A percentile compares a stretch with the other conserved stretches of the same genome.
Evolutionary conservation across 2,113 vertebrate species (phyloP).

Genomic region (Labeo catla): DNA sequence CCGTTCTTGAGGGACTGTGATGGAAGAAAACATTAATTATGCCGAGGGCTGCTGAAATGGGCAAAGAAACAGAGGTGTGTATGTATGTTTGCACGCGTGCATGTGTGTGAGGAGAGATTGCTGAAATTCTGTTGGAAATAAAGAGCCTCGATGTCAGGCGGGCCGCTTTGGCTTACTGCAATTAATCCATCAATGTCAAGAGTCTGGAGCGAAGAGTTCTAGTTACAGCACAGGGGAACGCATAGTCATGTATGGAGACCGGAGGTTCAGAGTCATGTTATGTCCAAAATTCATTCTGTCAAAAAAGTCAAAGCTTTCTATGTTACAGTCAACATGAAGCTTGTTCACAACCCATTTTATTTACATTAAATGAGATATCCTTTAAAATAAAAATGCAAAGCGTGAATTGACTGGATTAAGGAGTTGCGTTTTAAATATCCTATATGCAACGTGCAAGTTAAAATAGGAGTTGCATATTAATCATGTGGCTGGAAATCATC

Average conservation of each 20-base stretch:
- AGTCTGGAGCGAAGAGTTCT: slow-evolving; percentile 39
- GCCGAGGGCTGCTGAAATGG: slow-evolving; percentile 53
- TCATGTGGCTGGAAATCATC: neutral
- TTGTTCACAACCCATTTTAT: neutral
- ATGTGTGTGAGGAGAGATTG: slow-evolving; percentile 9
- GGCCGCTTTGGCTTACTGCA: slow-evolving; percentile 56
- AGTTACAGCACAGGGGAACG: slow-evolving; percentile 37
- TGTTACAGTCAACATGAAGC: neutral
- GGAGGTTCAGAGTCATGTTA: neutral
- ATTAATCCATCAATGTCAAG: slow-evolving; percentile 64
- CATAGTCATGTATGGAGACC: neutral
- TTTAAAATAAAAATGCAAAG: neutral
- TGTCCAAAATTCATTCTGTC: slow-evolving; percentile 13
- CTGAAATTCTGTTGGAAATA: slow-evolving; percentile 58
- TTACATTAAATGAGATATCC: neutral
- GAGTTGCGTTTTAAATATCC: no score
- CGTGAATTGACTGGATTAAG: neutral
- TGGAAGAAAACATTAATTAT: slow-evolving; percentile 68
- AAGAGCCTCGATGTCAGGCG: slow-evolving; percentile 62
- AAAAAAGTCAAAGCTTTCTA: neutral
- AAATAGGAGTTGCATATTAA: neutral
- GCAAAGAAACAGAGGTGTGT: slow-evolving; percentile 49
- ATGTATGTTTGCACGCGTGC: no score
- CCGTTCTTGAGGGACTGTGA: slow-evolving; percentile 62
- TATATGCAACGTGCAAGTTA: no score